A percentile compares a stretch with the other conserved stretches of the same genome.
Evolutionary conservation across 1,140 invertebrate species (phyloP).

Genomic region (Macrotrachela quadricornifera): DNA sequence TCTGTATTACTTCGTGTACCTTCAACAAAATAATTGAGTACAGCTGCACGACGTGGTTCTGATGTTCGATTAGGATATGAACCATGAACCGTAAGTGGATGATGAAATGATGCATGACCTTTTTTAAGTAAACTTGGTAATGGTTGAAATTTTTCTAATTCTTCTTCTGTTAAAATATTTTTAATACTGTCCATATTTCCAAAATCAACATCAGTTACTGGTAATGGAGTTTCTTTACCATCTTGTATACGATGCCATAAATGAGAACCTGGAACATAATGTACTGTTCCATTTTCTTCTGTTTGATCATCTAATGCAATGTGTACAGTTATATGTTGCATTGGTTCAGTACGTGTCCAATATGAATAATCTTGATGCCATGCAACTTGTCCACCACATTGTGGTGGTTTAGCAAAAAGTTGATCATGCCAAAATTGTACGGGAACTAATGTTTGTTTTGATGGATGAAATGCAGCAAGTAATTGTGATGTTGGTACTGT

Average conservation of each 20-base stretch:
- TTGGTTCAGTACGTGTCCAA: slow-evolving; percentile 20
- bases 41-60: slow-evolving; percentile 16
- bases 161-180: slow-evolving; percentile 19
- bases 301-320: slow-evolving; percentile 24
- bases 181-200: slow-evolving; percentile 24
- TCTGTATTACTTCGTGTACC: slow-evolving; percentile 17
- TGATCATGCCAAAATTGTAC: slow-evolving; percentile 26
- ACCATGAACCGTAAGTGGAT: slow-evolving; percentile 21
- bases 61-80: slow-evolving; percentile 20
- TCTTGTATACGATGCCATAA: slow-evolving; percentile 13
- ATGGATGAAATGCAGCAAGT: neutral
- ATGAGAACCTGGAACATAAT: slow-evolving; percentile 23
- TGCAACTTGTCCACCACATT: slow-evolving; percentile 19
- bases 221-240: slow-evolving; percentile 22
- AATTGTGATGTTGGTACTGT: slow-evolving; percentile 13
- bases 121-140: slow-evolving; percentile 16
- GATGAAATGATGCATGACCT: slow-evolving; percentile 23
- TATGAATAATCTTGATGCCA: slow-evolving; percentile 23
- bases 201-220: slow-evolving; percentile 24
- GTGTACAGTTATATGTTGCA: slow-evolving; percentile 21
- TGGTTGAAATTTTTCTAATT: slow-evolving; percentile 16
- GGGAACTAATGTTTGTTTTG: neutral
- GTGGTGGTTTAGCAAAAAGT: slow-evolving; percentile 22
- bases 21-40: slow-evolving; percentile 23
- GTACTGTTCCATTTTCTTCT: slow-evolving; percentile 19